phyloP scores from a whole-genome alignment of 2,888 invertebrate genomes.

The Onchidella celtica region DNA sequence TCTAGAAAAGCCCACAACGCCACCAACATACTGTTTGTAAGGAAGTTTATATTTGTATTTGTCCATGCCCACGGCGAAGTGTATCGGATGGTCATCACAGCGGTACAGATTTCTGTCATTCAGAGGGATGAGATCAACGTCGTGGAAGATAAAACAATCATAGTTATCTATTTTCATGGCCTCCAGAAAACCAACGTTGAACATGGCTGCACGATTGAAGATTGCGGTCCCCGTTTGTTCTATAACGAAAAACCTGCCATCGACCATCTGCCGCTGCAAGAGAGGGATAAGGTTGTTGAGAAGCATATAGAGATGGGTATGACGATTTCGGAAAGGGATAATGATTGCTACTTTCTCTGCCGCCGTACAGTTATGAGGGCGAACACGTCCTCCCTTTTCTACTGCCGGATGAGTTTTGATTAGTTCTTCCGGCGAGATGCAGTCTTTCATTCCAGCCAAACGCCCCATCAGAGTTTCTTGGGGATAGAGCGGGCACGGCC shows the following conservation, averaged over 20 bases:
- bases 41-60: constrained; percentile 22
- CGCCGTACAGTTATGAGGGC: constrained; percentile 35
- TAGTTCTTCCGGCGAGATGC: constrained; percentile 11
- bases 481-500: constrained; percentile 18
- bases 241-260: constrained; percentile 45
- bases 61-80: neutral
- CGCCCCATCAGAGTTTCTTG: constrained; percentile 9
- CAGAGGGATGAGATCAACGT: constrained; percentile 29
- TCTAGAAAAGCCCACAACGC: neutral
- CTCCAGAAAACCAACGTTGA: constrained; percentile 28
- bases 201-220: constrained; percentile 24
- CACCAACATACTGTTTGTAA: constrained; percentile 18
- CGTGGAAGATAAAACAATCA: constrained; percentile 40
- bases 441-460: constrained; percentile 16
- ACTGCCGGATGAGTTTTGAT: neutral
- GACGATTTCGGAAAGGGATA: constrained; percentile 44
- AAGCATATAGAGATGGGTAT: constrained; percentile 39
- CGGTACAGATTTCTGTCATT: constrained; percentile 20
- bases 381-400: constrained; percentile 38
- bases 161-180: neutral
- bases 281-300: constrained; percentile 45
- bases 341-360: constrained; percentile 39
- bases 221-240: constrained; percentile 27
- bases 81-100: constrained; percentile 1
- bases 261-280: constrained; percentile 35